phyloP scores from a whole-genome alignment of 2,797 vertebrate genomes.

The Rhadinocentrus ornatus region DNA sequence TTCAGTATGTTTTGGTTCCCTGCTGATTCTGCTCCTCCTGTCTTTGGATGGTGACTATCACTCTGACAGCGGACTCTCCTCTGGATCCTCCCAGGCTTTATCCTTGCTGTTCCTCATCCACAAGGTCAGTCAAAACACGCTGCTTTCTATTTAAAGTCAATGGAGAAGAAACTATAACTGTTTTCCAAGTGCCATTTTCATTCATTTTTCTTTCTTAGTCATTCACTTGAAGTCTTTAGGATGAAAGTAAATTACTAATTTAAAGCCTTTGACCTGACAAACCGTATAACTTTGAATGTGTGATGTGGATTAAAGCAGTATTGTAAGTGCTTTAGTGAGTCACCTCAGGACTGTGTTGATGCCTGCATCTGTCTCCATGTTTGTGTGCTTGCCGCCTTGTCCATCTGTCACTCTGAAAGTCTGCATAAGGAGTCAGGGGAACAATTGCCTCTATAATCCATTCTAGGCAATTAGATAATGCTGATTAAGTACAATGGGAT shows the following conservation, averaged over 20 bases:
- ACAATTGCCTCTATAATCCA: slow-evolving; percentile 81
- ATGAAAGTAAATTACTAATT: neutral
- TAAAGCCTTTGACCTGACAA: neutral
- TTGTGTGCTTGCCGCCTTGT: slow-evolving; percentile 22
- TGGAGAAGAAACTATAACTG: neutral
- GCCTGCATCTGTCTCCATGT: slow-evolving; percentile 15
- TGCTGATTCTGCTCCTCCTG: slow-evolving; percentile 13
- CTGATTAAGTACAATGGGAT: slow-evolving; percentile 76
- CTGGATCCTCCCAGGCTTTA: slow-evolving; percentile 11
- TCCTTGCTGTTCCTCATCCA: neutral
- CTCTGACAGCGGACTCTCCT: slow-evolving; percentile 28
- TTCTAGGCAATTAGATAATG: slow-evolving; percentile 79
- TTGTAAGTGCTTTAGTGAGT: neutral
- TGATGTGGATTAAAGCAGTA: neutral
- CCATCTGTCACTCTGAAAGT: slow-evolving; percentile 52
- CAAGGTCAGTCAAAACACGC: slow-evolving; percentile 35
- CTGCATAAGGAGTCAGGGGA: slow-evolving; percentile 63
- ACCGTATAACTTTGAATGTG: neutral
- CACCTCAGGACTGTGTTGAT: slow-evolving; percentile 8
- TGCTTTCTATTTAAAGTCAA: neutral
- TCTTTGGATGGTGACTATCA: slow-evolving; percentile 32
- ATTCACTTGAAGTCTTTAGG: neutral
- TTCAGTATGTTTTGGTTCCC: neutral
- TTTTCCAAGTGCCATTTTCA: neutral
- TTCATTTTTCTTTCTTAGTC: neutral